Evolutionary conservation across 2,797 vertebrate species (phyloP).

Genomic region (Lophotriccus pileatus): DNA sequence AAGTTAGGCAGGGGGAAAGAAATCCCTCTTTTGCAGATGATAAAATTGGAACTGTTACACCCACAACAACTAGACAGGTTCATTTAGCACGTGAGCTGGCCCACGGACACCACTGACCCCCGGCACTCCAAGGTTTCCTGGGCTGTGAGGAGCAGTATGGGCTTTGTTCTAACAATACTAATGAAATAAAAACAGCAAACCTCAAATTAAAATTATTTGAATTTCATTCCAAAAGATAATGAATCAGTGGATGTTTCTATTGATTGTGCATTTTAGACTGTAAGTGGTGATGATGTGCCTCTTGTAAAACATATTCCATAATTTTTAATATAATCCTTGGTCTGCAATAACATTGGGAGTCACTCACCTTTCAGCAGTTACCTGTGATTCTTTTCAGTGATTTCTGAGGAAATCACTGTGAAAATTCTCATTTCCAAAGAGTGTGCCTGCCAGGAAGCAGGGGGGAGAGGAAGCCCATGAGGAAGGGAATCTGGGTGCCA

Average conservation of each 20-base stretch:
- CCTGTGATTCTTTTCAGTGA: rapidly evolving
- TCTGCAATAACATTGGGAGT: neutral
- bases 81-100: neutral
- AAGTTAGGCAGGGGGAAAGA: neutral
- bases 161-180: neutral
- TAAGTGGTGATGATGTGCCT: neutral
- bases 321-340: neutral
- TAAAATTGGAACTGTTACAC: neutral
- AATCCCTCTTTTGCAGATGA: neutral
- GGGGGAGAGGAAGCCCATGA: neutral
- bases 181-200: neutral
- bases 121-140: neutral
- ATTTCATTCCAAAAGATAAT: neutral
- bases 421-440: neutral
- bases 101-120: neutral
- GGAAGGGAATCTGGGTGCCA: rapidly evolving
- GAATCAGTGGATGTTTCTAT: neutral
- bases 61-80: neutral
- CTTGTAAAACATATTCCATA: neutral
- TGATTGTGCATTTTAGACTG: neutral
- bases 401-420: neutral
- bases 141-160: neutral
- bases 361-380: neutral
- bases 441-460: neutral
- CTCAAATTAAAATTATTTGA: neutral